Base-by-base conservation (phyloP, 2,797 vertebrate genomes). In the Tenualosa ilisha region DNA sequence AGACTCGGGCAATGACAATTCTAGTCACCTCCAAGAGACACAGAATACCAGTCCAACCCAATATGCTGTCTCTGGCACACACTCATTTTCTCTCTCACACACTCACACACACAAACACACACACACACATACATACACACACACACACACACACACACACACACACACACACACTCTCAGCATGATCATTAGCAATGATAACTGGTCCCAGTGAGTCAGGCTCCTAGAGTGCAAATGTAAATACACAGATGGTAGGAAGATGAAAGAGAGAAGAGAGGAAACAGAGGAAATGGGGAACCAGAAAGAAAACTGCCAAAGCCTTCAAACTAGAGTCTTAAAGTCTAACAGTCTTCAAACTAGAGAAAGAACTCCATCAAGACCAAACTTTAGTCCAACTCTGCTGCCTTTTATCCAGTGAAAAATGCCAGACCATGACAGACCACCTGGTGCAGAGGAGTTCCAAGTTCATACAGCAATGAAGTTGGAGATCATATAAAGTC, bases 161-260 rank as follows among this genome's bases (percentile, higher is more conserved):
- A 81, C 15, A 83, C 50, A 81, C 31, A 72, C n/a, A 68, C 54
- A 46, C n/a, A 83, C 56, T 68, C 72, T 50, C 79, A 59, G 81
- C 49, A 68, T 89, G 91, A 89, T 92, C 92, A 91, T 93, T 92
- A 93, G 91, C 87, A 81, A 88, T 90, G 91, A 93, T 92, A 90
- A 89, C 92, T 92, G 89, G 87, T 89, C 91, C 86, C 89, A 89
- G 81, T 68, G 85, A 87, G 91, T 91, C 92, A 93, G 93, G 87
- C 90, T 87, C 86, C 83, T 90, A 91, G 63, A 72, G 92, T 90
- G 90, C 90, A 89, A 93, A 89, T 92, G 92, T 93, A 94, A 94
- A 93, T 91, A 93, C 92, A 88, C 93, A 95, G 93, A 94, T 93
- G 93, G 93, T 84, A 85, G 89, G 89, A 92, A 90, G 92, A 91